Base-by-base conservation (phyloP, 2,888 invertebrate genomes). In the Zhengitettix transpicula region DNA sequence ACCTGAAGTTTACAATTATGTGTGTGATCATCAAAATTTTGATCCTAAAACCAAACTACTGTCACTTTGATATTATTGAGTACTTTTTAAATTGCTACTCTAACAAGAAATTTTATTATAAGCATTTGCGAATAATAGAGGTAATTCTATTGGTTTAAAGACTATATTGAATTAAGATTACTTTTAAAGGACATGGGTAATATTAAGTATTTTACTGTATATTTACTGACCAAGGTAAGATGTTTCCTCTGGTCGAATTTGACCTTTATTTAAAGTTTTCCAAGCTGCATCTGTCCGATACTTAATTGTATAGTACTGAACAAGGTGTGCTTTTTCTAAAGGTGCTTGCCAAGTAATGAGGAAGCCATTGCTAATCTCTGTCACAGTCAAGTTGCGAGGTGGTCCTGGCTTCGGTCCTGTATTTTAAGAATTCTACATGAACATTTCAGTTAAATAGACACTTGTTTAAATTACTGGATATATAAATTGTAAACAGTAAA, bases 321-420 rank as follows among this genome's bases (percentile, higher is more conserved):
- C 84, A 63, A 90, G 81, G 69, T 86, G 82, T 58, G 86, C 82
- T 66, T 85, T 81, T 72, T 93, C 91, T 66, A 85, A 71, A 41
- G 93, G 93, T 67, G 85, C 82, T 75, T 87, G 85, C 94, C 93
- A 94, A 68, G 89, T 85, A 72, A 95, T 89, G 67, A 89, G 81
- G 75, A 94, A 91, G 66, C 91, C 92, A 73, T 91, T 90, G 73
- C 86, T 85, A 65, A 90, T 85, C 76, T 92, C 91, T 57, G 87
- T 86, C 64, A 94, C 89, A 58, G 92, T 89, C 67, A 96, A 79
- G 75, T 96, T 95, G 66, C 88, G 82, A 42, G 96, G 95, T 56
- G 89, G 85, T 68, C 90, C 88, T 58, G 97, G 94, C 75, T 88
- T 88, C 61, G 94, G 93, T 74, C 94, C 95, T 94, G 71, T 42